Percentiles rank a stretch among this genome's conserved stretches.
These are phyloP conservation scores for Drosophila lacertosa DNA, from an alignment of 1,140 invertebrate genomes.

Conservation along the genomic window DNA sequence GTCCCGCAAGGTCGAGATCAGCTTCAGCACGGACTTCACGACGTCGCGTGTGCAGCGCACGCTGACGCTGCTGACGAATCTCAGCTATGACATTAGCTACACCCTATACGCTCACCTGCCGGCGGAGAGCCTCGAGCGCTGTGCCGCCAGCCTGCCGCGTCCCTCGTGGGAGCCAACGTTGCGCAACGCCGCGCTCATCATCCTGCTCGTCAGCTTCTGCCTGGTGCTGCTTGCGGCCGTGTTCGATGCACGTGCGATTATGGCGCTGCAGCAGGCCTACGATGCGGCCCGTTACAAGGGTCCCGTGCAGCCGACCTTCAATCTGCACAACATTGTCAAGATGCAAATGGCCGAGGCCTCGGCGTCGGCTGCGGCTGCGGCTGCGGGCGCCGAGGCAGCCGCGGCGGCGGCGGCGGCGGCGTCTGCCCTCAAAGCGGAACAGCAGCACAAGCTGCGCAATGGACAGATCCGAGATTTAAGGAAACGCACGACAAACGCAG, in stretches of 20 bases:
- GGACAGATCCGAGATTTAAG: constrained; percentile 53
- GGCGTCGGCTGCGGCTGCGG: constrained; percentile 43
- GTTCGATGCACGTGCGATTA: constrained; percentile 90
- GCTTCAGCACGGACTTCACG: constrained; percentile 97
- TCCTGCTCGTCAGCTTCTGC: constrained; percentile 88
- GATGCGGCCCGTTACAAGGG: constrained; percentile 84
- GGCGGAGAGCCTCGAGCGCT: constrained; percentile 89
- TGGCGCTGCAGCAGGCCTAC: constrained; percentile 85
- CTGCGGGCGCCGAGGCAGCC: constrained; percentile 31
- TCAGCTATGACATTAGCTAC: constrained; percentile 88
- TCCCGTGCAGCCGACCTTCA: constrained; percentile 86
- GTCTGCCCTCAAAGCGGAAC: constrained; percentile 28
- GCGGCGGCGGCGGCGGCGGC: constrained; percentile 27
- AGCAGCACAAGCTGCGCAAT: constrained; percentile 34
- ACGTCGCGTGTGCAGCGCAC: constrained; percentile 90
- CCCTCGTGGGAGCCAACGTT: constrained; percentile 92
- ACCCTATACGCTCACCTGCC: constrained; percentile 93
- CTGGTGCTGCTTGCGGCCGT: constrained; percentile 89
- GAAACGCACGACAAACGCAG: constrained; percentile 36
- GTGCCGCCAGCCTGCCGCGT: constrained; percentile 89
- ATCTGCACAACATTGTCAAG: constrained; percentile 85
- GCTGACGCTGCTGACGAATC: constrained; percentile 86
- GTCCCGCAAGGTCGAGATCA: constrained; percentile 94
- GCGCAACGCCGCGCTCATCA: constrained; percentile 88
- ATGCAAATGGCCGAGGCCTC: constrained; percentile 56